Conservation (phyloP, 2,888 invertebrate genomes). For the Napeogenes sylphis region DNA sequence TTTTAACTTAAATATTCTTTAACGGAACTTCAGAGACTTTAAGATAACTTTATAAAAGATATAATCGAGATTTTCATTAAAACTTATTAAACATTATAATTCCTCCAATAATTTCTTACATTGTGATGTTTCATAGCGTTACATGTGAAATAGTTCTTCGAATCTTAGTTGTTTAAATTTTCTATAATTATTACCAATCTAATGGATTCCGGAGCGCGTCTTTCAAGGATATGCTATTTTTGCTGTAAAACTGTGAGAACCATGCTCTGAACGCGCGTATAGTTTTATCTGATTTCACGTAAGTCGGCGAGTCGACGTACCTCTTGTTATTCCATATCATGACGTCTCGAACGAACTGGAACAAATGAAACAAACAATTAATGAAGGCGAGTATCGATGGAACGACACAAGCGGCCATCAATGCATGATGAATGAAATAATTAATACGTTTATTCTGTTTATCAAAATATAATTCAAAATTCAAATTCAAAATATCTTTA, state of each 20-base stretch:
- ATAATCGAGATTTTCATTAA: no score
- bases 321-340: conserved; percentile 92
- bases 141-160: no score
- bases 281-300: conserved; percentile 85
- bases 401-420: background rate
- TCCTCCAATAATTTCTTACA: background rate
- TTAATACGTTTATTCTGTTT: no score
- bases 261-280: conserved; percentile 86
- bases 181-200: conserved; percentile 47
- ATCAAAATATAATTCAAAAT: no score
- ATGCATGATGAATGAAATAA: no score
- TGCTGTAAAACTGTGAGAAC: conserved; percentile 91
- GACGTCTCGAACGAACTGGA: conserved; percentile 89
- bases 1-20: no score
- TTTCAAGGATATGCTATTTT: conserved; percentile 73
- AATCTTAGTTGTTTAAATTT: no score
- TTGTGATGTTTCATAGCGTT: background rate
- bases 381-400: background rate
- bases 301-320: conserved; percentile 82
- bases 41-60: no score
- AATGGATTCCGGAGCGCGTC: conserved; percentile 50
- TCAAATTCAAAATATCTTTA: no score
- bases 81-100: no score
- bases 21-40: no score
- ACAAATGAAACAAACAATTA: conserved; percentile 25